Base-by-base conservation (phyloP, 2,797 vertebrate species). In the Tympanoctomys barrerae region DNA sequence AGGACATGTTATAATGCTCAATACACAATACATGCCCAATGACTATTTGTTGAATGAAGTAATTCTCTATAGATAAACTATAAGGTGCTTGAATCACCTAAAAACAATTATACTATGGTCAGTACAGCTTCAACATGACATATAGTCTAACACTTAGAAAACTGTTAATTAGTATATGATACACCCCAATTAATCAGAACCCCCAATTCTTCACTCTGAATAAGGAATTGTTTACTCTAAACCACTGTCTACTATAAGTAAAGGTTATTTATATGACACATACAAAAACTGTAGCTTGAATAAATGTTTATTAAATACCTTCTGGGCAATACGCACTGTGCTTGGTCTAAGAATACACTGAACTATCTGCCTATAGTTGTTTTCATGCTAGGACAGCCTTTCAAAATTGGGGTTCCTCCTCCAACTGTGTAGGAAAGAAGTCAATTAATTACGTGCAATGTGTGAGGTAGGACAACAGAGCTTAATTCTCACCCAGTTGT, bases 31-130 rank as follows among this genome's bases (percentile, higher is more conserved):
- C 33, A 14, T 61, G 22, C 61, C 91, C 78, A 82, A 9, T 52
- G 22, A 94, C 26, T 87, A 89, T 94, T 66, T 95, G 66, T 18
- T 93, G 49, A 97, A 57, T 80, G 59, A 94, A 93, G 91, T 73
- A 92, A 88, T 33, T 13, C 7, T 90, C 57, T 52, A 7, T 54
- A 95, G 93, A n/a, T n/a, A n/a, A 57, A 96, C 31, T 64, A 94
- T 68, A 75, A 87, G 89, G 66, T 84, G 12, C 31, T 52, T 52
- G 71, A 95, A 93, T 80, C 80, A 92, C 21, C 62, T 84, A 85
- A 57, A 7, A 89, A 85, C 62, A 62, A 89, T 62, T 36, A 71
- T 73, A 89, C 36, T 91, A 91, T 39, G 19, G 66, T 94, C 71
- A 66, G 19, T 54, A 81, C 24, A 82, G 33, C 28, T 84, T 90